Percentiles rank a stretch among this genome's conserved stretches.
Evolutionary conservation across 23 tunicate species (phyloP).

Genomic region (Styela clava): DNA sequence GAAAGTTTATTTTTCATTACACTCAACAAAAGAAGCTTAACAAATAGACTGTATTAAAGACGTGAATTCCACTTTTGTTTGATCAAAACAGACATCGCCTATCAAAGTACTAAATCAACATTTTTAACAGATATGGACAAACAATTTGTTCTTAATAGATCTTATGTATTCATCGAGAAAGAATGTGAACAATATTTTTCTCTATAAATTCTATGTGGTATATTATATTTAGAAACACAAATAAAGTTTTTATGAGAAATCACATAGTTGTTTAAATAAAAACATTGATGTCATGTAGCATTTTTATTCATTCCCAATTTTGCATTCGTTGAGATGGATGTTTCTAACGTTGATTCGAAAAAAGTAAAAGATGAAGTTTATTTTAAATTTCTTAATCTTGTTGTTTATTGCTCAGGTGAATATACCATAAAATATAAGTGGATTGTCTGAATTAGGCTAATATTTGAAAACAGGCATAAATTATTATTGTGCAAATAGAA

Average conservation of each 20-base stretch:
- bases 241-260: too few relatives aligned
- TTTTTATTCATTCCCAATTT: background rate
- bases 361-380: background rate
- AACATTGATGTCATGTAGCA: background rate
- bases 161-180: background rate
- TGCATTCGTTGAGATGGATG: background rate
- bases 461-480: too few relatives aligned
- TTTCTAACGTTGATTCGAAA: background rate
- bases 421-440: too few relatives aligned
- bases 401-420: constrained; percentile 47
- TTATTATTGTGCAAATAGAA: too few relatives aligned
- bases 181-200: too few relatives aligned
- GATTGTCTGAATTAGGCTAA: background rate
- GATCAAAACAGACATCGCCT: background rate
- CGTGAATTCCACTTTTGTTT: background rate
- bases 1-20: background rate
- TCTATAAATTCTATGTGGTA: too few relatives aligned
- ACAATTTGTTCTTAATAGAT: background rate
- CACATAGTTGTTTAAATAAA: background rate
- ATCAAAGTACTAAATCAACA: background rate
- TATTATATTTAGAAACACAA: too few relatives aligned
- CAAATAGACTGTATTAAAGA: too few relatives aligned
- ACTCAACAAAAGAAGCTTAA: background rate
- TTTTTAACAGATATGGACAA: background rate
- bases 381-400: constrained; percentile 36